A percentile compares a stretch with the other conserved stretches of the same genome.
Evolutionary conservation across 1,140 invertebrate genomes (phyloP).

Genomic region (Hetaerina americana): DNA sequence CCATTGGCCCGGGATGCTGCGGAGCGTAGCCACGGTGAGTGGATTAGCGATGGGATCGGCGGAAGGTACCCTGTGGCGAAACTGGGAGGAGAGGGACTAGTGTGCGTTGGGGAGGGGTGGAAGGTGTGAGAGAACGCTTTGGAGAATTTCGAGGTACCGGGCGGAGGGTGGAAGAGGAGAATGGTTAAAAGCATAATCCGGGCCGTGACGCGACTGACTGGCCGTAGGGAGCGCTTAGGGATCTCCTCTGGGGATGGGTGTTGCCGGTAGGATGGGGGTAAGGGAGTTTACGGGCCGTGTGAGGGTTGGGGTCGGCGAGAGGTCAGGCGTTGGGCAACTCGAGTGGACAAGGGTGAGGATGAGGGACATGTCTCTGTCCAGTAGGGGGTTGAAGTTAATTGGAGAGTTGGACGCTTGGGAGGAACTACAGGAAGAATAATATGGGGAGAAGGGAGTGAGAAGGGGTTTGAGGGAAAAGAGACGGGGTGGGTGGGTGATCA

Average conservation of each 20-base stretch:
- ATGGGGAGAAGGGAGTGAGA: neutral
- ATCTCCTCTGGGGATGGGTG: too few species aligned
- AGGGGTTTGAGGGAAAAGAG: neutral
- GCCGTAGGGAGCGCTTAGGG: neutral
- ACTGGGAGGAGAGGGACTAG: neutral
- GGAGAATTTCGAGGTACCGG: too few species aligned
- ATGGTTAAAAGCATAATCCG: neutral
- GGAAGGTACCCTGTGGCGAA: neutral
- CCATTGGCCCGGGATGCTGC: too few species aligned
- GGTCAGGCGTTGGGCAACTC: too few species aligned
- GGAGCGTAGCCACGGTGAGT: too few species aligned
- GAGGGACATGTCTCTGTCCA: neutral
- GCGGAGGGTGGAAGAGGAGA: neutral
- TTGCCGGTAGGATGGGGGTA: too few species aligned
- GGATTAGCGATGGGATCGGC: neutral
- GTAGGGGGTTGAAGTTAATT: too few species aligned
- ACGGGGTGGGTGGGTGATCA: too few species aligned
- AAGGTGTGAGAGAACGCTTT: too few species aligned
- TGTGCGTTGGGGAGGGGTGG: too few species aligned
- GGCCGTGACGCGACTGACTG: neutral
- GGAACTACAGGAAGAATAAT: neutral
- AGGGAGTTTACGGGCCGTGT: too few species aligned
- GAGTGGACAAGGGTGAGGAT: neutral
- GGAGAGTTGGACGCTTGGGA: neutral
- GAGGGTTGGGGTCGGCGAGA: too few species aligned